A percentile compares a stretch with the other conserved stretches of the same genome.
phyloP scores from a whole-genome alignment of 2,888 invertebrate species.

The Eupithecia pulchellata region DNA sequence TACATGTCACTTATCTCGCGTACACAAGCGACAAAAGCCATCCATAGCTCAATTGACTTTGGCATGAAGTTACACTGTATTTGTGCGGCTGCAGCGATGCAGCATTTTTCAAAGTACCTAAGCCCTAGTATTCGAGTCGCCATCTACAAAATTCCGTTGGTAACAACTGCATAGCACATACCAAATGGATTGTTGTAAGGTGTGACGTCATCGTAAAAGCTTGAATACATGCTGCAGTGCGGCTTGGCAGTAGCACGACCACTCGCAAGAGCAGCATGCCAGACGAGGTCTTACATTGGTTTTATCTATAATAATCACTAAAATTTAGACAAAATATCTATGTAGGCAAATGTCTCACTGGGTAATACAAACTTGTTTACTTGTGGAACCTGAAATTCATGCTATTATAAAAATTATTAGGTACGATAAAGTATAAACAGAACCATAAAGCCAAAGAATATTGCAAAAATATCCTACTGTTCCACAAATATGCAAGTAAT shows the following conservation, averaged over 20 bases:
- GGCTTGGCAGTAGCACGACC: background rate
- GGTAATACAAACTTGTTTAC: conserved; percentile 26
- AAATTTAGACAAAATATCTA: conserved; percentile 40
- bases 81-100: conserved; percentile 69
- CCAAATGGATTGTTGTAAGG: conserved; percentile 13
- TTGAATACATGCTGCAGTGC: conserved; percentile 19
- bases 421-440: background rate
- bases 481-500: conserved; percentile 33
- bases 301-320: conserved; percentile 33
- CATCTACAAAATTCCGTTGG: background rate
- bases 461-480: background rate
- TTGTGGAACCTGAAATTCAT: conserved; percentile 26
- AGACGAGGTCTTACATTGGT: conserved; percentile 35
- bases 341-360: conserved; percentile 36
- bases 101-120: conserved; percentile 43
- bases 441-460: background rate
- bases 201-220: conserved; percentile 12
- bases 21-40: conserved; percentile 83
- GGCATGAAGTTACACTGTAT: conserved; percentile 81
- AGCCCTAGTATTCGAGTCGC: conserved; percentile 27
- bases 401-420: conserved; percentile 6
- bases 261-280: conserved; percentile 18
- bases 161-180: conserved; percentile 6
- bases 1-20: conserved; percentile 82
- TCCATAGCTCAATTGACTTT: conserved; percentile 85